Conservation (phyloP, 2,797 vertebrate species). For the Manis pentadactyla region DNA sequence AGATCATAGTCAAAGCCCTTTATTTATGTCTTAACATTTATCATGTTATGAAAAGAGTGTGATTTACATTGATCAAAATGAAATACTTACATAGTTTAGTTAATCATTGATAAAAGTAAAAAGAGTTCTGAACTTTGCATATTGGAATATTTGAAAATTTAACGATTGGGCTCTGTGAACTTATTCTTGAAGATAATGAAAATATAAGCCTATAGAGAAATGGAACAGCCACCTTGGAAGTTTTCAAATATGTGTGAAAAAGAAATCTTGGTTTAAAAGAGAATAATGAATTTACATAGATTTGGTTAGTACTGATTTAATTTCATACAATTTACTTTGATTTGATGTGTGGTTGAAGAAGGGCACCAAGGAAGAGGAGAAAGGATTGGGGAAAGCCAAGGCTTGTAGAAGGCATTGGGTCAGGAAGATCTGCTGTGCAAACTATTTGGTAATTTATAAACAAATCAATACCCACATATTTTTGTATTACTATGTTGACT, state of each 20-base stretch:
- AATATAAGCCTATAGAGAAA: neutral
- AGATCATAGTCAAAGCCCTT: neutral
- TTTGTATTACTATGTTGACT: neutral
- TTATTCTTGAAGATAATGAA: neutral
- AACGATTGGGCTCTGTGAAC: neutral
- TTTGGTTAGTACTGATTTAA: neutral
- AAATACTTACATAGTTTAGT: neutral
- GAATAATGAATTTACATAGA: neutral
- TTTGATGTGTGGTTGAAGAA: neutral
- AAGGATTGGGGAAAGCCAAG: neutral
- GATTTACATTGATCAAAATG: neutral
- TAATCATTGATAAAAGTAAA: neutral
- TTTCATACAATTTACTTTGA: neutral
- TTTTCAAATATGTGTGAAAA: neutral
- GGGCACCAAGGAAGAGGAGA: neutral
- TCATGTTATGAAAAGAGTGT: neutral
- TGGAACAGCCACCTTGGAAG: neutral
- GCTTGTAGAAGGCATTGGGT: neutral
- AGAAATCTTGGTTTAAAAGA: neutral
- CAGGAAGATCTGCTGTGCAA: neutral
- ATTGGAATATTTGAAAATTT: neutral
- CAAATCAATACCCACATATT: neutral
- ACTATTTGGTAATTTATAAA: neutral
- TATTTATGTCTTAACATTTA: neutral
- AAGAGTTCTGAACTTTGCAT: neutral